phyloP scores from a whole-genome alignment of 92 coral and sea anemone genomes.

The Scolanthus callimorphus region DNA sequence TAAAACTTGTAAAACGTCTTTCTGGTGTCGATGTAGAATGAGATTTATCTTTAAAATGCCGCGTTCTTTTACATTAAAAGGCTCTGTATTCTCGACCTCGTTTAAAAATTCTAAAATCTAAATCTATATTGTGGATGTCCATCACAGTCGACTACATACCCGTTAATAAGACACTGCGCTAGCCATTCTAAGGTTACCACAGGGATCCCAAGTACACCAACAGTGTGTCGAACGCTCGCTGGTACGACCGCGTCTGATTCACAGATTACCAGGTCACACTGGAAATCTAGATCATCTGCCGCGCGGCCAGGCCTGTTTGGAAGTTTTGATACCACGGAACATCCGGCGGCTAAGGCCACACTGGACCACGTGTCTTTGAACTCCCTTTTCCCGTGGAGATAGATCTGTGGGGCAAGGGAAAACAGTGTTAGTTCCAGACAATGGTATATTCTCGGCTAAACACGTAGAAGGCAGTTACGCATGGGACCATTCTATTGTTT shows the following conservation, averaged over 20 bases:
- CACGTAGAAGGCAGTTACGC: no score
- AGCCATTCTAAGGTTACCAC: constrained; percentile 91
- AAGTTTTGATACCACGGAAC: constrained; percentile 67
- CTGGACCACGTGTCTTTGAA: constrained; percentile 80
- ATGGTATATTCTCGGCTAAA: no score
- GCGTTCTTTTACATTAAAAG: no score
- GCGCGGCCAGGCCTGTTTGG: constrained; percentile 72
- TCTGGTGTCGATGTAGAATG: no score
- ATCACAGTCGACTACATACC: constrained; percentile 59
- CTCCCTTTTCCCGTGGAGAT: constrained; percentile 61
- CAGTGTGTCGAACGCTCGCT: constrained; percentile 60
- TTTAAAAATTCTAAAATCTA: no score
- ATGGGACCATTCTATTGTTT: no score
- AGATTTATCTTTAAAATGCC: no score
- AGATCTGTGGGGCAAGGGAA: no score
- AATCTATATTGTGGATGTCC: constrained; percentile 76
- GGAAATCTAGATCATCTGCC: constrained; percentile 34
- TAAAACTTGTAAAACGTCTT: no score
- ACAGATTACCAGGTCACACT: constrained; percentile 76
- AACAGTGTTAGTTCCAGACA: no score
- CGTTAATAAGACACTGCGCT: constrained; percentile 82
- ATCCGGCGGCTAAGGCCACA: constrained; percentile 83
- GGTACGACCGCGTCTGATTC: constrained; percentile 51
- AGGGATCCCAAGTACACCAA: constrained; percentile 61
- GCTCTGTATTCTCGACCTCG: no score